Evolutionary conservation across 2,797 vertebrate species (phyloP).

Genomic region (Oryzias dopingdopingensis): DNA sequence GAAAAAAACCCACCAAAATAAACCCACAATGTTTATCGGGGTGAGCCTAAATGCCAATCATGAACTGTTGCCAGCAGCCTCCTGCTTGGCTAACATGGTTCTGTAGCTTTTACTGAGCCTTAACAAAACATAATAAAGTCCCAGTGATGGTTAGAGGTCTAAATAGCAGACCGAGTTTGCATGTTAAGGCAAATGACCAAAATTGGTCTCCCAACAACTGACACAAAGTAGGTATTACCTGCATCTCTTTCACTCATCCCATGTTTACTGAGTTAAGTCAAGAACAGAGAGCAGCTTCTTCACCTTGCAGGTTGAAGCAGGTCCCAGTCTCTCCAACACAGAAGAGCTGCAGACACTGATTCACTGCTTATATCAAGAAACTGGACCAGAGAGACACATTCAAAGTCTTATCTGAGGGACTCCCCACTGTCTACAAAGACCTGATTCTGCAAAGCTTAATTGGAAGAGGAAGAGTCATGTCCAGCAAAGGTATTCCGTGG

Average conservation of each 20-base stretch:
- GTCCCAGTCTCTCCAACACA: slow-evolving; percentile 39
- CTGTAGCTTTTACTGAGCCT: too few species aligned
- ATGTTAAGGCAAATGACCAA: too few species aligned
- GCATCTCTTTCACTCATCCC: slow-evolving; percentile 31
- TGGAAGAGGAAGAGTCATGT: slow-evolving; percentile 64
- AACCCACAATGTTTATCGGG: too few species aligned
- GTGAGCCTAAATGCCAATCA: too few species aligned
- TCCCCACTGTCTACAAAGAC: slow-evolving; percentile 52
- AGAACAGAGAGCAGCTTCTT: slow-evolving; percentile 43
- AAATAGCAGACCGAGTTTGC: too few species aligned
- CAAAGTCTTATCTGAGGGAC: slow-evolving; percentile 58
- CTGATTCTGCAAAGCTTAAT: slow-evolving; percentile 69
- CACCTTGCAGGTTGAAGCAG: slow-evolving; percentile 50
- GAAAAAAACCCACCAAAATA: too few species aligned
- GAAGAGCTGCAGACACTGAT: slow-evolving; percentile 49
- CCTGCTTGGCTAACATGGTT: too few species aligned
- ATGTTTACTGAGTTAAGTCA: slow-evolving; percentile 47
- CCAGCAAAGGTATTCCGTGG: slow-evolving; percentile 39
- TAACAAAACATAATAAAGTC: too few species aligned
- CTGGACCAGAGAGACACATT: slow-evolving; percentile 73
- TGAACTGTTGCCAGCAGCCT: too few species aligned
- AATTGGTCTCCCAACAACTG: too few species aligned
- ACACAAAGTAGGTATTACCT: too few species aligned
- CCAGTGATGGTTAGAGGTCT: too few species aligned
- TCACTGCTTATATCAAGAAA: slow-evolving; percentile 68